These are phyloP conservation scores for Horisme vitalbata DNA, from an alignment of 2,888 invertebrate species.

Conservation along the genomic window DNA sequence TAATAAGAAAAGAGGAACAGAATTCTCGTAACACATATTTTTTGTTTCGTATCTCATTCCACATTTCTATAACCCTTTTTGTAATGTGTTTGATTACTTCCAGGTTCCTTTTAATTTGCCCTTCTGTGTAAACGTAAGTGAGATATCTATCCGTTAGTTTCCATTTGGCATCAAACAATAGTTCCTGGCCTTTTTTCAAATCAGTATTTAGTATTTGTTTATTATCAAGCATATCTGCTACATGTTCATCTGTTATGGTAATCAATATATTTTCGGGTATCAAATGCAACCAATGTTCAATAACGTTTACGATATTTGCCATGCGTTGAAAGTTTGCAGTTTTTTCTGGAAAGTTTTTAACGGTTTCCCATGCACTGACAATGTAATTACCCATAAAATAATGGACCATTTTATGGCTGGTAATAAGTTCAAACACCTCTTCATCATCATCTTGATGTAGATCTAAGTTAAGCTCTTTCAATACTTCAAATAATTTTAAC, in stretches of 20 bases:
- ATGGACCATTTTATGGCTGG: background rate
- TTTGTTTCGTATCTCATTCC: slow-evolving; percentile 6
- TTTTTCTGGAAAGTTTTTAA: slow-evolving; percentile 18
- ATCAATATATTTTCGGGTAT: slow-evolving; percentile 11
- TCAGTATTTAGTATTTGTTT: slow-evolving; percentile 10
- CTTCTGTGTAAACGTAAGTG: slow-evolving; percentile 8
- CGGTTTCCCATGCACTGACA: slow-evolving; percentile 25
- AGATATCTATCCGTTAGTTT: slow-evolving; percentile 17
- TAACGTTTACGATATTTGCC: slow-evolving; percentile 7
- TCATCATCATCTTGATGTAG: slow-evolving; percentile 52
- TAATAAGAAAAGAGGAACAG: slow-evolving; percentile 8
- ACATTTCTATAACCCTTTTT: slow-evolving; percentile 17
- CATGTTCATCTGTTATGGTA: slow-evolving; percentile 14
- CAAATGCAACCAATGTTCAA: background rate
- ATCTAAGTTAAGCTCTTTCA: slow-evolving; percentile 45
- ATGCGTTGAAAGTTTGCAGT: slow-evolving; percentile 9
- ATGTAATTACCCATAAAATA: slow-evolving; percentile 14
- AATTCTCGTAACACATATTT: slow-evolving; percentile 18
- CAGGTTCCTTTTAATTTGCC: slow-evolving; percentile 10
- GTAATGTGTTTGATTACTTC: slow-evolving; percentile 11
- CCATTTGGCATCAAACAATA: slow-evolving; percentile 18
- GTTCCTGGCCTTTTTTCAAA: background rate
- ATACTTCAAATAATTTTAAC: slow-evolving; percentile 42
- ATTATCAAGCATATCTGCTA: slow-evolving; percentile 19
- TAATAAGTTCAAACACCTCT: slow-evolving; percentile 42